A percentile compares a stretch with the other conserved stretches of the same genome.
Conservation (phyloP, 1,140 invertebrate species). For the Aricia agestis region DNA sequence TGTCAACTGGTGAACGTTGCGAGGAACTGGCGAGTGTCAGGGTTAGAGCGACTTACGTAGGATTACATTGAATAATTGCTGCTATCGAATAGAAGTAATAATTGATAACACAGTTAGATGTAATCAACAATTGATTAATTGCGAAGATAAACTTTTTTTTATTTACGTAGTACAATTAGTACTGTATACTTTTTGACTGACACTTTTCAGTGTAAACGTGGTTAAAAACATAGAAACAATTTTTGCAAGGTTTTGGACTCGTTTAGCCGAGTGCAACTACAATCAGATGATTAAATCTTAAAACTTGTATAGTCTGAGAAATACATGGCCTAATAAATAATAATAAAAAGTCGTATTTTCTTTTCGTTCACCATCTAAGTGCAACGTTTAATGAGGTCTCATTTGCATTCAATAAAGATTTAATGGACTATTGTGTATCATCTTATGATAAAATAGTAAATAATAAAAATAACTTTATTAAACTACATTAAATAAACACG, state of each 20-base stretch:
- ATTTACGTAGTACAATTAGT: no score
- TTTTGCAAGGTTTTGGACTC: background rate
- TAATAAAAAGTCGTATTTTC: background rate
- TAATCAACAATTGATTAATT: background rate
- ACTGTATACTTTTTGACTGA: no score
- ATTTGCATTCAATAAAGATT: conserved; percentile 1
- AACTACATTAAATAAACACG: no score
- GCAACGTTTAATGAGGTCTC: background rate
- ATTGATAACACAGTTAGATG: background rate
- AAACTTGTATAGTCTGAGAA: background rate
- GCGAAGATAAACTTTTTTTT: background rate
- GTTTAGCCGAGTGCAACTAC: background rate
- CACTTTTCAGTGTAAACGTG: no score
- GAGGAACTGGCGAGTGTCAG: background rate
- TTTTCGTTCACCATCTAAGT: background rate
- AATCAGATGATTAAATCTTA: background rate
- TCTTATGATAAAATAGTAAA: background rate
- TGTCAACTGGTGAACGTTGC: background rate
- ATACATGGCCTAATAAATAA: background rate
- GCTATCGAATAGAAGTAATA: background rate
- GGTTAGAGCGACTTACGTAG: background rate
- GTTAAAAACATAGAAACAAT: no score
- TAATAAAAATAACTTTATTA: background rate
- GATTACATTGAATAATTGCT: background rate
- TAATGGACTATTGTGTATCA: background rate